Evolutionary conservation across 2,113 vertebrate genomes (phyloP).

Genomic region (Clarias gariepinus): DNA sequence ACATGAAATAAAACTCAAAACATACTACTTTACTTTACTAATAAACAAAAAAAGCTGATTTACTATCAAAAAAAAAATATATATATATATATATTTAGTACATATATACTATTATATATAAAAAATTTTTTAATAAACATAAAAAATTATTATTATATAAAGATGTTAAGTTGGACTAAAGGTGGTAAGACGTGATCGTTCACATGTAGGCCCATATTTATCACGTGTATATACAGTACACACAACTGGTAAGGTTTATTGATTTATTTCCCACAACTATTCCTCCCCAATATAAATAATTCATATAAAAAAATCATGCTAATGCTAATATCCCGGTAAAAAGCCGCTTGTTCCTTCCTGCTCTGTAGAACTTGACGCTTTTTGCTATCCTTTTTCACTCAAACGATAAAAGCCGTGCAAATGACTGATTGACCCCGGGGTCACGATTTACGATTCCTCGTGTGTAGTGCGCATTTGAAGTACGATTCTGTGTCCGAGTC

Average conservation of each 20-base stretch:
- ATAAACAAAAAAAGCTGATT: too few relatives aligned
- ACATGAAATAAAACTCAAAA: too few relatives aligned
- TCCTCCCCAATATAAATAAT: background rate
- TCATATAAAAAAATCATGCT: background rate
- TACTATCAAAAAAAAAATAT: too few relatives aligned
- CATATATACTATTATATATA: too few relatives aligned
- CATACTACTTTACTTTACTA: too few relatives aligned
- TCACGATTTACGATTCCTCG: background rate
- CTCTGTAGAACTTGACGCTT: background rate
- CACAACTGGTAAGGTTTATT: too few relatives aligned
- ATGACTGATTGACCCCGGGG: background rate
- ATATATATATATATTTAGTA: too few relatives aligned
- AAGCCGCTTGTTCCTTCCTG: background rate
- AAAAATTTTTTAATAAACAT: too few relatives aligned
- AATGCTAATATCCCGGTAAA: background rate
- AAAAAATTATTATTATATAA: background rate
- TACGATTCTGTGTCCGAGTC: constrained; percentile 18
- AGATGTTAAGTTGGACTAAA: background rate
- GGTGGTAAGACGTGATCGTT: background rate
- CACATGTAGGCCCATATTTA: background rate
- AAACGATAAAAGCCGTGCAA: background rate
- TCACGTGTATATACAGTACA: background rate
- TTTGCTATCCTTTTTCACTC: background rate
- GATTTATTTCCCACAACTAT: background rate
- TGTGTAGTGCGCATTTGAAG: background rate